Evolutionary conservation across 1,140 invertebrate species (phyloP), one percentile per base, ranked within the genome.

Genomic region (Drosophila insularis): DNA sequence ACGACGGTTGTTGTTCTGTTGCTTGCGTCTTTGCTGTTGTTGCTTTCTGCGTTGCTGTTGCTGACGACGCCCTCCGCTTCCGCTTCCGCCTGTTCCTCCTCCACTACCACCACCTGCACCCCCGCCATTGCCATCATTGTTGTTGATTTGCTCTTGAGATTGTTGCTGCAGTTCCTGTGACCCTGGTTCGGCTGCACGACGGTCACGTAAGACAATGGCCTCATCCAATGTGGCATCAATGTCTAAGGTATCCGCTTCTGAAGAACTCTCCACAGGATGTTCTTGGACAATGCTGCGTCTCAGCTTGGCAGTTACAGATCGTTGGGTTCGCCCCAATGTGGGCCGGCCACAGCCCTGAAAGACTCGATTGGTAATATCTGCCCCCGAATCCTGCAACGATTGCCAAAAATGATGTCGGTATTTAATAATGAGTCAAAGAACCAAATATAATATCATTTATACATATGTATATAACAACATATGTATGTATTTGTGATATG

Each of bases 271-370:
- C 0, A 60, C 61, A 1, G 66, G 65, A 6, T 72, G 55, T 21
- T 82, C 76, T n/a, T 87, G 82, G 4, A 89, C 72, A 10, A 11
- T 43, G 21, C 61, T 46, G 32, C 67, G 11, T n/a, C 77, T 35
- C 10, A 91, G 61, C 37, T 89, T 91, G 19, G 90, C 73, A 55
- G 50, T 82, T 17, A 90, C 50, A 6, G 84, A 68, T 19, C 87
- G 92, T 69, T 92, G 92, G 53, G 93, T 89, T 37, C 92, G 92
- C n/a, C 95, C 95, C 1, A 97, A 85, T 0, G 94, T 93, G 1
- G 97, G 97, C 63, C 95, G 94, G 0, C 97, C 97, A 89, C 97
- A 98, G 6, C 95, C 95, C 14, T 94, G 93, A 92, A 97, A 98
- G 61, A 98, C 97, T 89, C 96, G 95, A 81, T 96, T 94, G 0